phyloP scores from a whole-genome alignment of 37 sponge, comb jelly and placozoan species.

The Haliclona indistincta region DNA sequence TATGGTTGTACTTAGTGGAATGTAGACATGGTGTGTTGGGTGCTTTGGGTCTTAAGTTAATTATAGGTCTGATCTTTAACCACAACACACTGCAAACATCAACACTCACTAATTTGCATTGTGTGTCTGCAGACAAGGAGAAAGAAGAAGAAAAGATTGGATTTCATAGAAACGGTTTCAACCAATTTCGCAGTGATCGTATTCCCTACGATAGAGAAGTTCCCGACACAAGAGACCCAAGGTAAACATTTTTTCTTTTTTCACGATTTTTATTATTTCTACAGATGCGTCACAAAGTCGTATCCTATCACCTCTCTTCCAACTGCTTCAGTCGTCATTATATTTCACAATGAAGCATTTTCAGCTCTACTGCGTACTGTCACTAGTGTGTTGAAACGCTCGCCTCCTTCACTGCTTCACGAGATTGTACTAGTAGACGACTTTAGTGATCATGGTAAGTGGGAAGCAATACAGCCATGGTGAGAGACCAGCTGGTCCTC shows the following conservation, averaged over 20 bases:
- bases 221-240: slow-evolving; percentile 87
- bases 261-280: not conserved
- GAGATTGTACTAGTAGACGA: slow-evolving; percentile 97
- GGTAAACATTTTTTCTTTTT: slow-evolving; percentile 20
- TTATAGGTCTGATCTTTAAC: no score
- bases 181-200: slow-evolving; percentile 81
- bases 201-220: slow-evolving; percentile 71
- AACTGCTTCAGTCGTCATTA: slow-evolving; percentile 82
- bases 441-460: slow-evolving; percentile 89
- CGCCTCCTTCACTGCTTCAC: slow-evolving; percentile 80
- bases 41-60: no score
- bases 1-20: no score
- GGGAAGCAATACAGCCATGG: no score
- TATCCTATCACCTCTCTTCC: slow-evolving; percentile 48
- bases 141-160: slow-evolving; percentile 75
- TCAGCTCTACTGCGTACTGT: slow-evolving; percentile 91
- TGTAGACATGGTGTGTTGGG: no score
- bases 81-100: no score
- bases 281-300: not conserved
- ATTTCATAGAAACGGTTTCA: slow-evolving; percentile 79
- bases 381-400: slow-evolving; percentile 80
- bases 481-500: no score
- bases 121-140: slow-evolving; percentile 41
- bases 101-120: no score
- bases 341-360: slow-evolving; percentile 93